These are phyloP conservation scores for Tachysurus fulvidraco DNA, from an alignment of 2,113 vertebrate genomes.

Conservation along the genomic window DNA sequence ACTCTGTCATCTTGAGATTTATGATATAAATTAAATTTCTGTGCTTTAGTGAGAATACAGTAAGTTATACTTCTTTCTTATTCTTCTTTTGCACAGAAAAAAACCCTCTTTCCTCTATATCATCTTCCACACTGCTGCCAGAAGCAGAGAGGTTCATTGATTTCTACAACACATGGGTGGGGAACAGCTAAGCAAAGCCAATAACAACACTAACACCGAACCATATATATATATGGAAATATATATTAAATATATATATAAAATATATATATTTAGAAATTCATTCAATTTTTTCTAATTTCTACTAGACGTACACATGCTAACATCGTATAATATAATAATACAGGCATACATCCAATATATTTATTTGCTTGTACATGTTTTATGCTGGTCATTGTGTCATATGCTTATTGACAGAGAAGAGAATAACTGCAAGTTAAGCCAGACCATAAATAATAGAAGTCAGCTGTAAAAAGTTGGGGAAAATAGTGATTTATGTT, in stretches of 20 bases:
- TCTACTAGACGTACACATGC: background rate
- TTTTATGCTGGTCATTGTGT: background rate
- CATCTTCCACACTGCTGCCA: constrained; percentile 32
- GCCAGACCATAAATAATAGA: background rate
- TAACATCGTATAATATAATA: background rate
- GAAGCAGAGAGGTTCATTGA: constrained; percentile 40
- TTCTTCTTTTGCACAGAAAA: background rate
- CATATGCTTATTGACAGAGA: background rate
- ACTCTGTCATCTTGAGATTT: background rate
- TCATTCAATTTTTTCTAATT: background rate
- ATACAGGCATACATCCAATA: background rate
- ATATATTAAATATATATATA: background rate
- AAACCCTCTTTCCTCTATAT: background rate
- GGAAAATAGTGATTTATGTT: background rate
- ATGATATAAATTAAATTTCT: background rate
- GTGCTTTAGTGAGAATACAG: background rate
- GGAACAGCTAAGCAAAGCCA: background rate
- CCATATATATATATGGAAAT: background rate
- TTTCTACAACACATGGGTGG: constrained; percentile 39
- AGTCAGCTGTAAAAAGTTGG: background rate
- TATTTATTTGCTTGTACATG: background rate
- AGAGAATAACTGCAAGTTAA: background rate
- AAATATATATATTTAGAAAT: background rate
- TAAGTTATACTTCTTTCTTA: too few species aligned
- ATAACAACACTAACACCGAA: background rate